phyloP scores from a whole-genome alignment of 2,797 vertebrate species.

The Halcyon chelicuti region DNA sequence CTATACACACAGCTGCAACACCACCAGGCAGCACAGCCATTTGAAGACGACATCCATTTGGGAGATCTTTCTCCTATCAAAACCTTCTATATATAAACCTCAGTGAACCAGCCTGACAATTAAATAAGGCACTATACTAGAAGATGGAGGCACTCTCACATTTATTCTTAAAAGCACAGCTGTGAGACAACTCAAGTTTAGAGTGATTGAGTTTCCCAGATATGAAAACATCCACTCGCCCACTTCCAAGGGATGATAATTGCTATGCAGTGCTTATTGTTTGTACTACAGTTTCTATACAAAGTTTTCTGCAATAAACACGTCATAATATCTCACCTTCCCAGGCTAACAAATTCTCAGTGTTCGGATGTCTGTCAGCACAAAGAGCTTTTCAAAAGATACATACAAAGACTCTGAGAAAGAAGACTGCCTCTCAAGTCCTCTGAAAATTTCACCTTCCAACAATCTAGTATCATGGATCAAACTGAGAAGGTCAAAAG shows the following conservation, averaged over 20 bases:
- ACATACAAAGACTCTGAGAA: not conserved
- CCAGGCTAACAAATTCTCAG: not conserved
- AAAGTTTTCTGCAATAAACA: not conserved
- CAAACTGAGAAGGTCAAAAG: not conserved
- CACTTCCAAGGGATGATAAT: not conserved
- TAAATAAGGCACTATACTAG: not conserved
- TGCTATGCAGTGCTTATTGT: not conserved
- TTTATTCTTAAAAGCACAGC: not conserved
- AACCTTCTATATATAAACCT: not conserved
- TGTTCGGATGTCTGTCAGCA: not conserved
- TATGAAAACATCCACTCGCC: not conserved
- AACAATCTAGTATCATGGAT: not conserved
- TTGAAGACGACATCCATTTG: not conserved
- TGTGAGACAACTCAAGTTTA: not conserved
- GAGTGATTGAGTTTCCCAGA: not conserved
- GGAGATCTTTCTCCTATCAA: not conserved
- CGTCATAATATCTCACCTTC: not conserved
- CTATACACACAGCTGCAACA: not conserved
- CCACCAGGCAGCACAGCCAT: not conserved
- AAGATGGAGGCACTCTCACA: not conserved
- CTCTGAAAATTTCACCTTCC: not conserved
- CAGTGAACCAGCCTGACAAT: not conserved
- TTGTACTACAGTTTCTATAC: not conserved
- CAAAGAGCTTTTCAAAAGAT: not conserved
- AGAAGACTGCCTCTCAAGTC: not conserved